Evolutionary conservation across 2,888 invertebrate species (phyloP).

Genomic region (Ferdinandea cuprea): DNA sequence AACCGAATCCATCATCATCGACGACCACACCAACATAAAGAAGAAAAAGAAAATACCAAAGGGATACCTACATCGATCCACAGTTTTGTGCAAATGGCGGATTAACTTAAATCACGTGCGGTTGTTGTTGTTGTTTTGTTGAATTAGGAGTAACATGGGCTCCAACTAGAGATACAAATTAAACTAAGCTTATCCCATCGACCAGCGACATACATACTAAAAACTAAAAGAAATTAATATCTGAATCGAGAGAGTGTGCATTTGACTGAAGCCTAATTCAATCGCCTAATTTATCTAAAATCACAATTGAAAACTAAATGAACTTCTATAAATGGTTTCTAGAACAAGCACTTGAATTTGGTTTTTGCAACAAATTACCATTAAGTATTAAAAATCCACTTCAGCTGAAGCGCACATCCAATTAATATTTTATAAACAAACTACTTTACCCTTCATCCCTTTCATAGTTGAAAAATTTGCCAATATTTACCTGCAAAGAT

Average conservation of each 20-base stretch:
- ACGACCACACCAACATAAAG: slow-evolving; percentile 31
- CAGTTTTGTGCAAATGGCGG: slow-evolving; percentile 51
- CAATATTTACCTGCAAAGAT: slow-evolving; percentile 64
- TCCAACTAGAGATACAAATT: slow-evolving; percentile 8
- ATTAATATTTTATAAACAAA: not conserved
- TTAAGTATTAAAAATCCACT: not conserved
- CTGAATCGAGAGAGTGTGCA: not conserved
- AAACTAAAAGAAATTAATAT: slow-evolving; percentile 46
- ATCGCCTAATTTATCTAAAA: too few relatives aligned
- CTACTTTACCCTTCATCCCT: not conserved
- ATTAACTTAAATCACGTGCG: slow-evolving; percentile 69
- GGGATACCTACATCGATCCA: slow-evolving; percentile 9
- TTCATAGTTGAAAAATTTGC: not conserved
- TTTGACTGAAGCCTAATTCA: too few relatives aligned
- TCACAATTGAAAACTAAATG: too few relatives aligned
- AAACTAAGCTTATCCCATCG: slow-evolving; percentile 46
- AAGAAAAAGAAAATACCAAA: slow-evolving; percentile 12
- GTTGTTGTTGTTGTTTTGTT: slow-evolving; percentile 58
- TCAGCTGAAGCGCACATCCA: not conserved
- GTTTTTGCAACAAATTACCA: slow-evolving; percentile 32
- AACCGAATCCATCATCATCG: slow-evolving; percentile 10
- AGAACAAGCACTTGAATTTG: too few relatives aligned
- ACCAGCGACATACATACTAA: too few relatives aligned
- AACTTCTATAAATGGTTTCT: too few relatives aligned
- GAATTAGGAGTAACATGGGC: slow-evolving; percentile 65